phyloP scores from a whole-genome alignment of 2,888 invertebrate species.

The Polyommatus icarus region DNA sequence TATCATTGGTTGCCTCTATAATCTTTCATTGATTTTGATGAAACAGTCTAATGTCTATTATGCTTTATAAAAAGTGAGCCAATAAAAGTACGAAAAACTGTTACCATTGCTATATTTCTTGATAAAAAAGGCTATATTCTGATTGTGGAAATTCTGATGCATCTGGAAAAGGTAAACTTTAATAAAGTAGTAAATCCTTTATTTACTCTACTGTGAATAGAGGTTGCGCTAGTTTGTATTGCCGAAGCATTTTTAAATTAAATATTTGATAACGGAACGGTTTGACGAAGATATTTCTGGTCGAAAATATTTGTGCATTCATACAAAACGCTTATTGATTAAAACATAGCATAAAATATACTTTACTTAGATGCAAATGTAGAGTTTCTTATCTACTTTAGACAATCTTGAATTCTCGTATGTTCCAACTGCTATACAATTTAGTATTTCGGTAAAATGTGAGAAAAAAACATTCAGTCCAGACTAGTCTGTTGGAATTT shows the following conservation, averaged over 20 bases:
- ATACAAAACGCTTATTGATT: background rate
- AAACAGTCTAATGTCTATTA: no score
- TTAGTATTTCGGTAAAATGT: background rate
- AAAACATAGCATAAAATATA: background rate
- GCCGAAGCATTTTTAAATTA: conserved; percentile 9
- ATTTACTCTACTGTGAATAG: conserved; percentile 16
- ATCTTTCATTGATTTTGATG: no score
- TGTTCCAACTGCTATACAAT: background rate
- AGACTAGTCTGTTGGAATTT: no score
- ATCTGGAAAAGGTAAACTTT: conserved; percentile 21
- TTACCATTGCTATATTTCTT: background rate
- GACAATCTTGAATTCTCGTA: background rate
- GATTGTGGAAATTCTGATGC: background rate
- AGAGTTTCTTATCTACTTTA: background rate
- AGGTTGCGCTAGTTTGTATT: conserved; percentile 7
- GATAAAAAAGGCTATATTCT: conserved; percentile 1
- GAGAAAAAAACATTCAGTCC: no score
- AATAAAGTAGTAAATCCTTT: conserved; percentile 22
- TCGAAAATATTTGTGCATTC: background rate
- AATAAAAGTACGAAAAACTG: background rate
- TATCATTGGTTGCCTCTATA: no score
- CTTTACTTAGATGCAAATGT: background rate
- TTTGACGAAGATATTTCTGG: background rate
- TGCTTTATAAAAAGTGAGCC: background rate
- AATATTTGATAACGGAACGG: background rate